Base-by-base conservation (phyloP, 2,888 invertebrate genomes). In the Eristalis arbustorum region DNA sequence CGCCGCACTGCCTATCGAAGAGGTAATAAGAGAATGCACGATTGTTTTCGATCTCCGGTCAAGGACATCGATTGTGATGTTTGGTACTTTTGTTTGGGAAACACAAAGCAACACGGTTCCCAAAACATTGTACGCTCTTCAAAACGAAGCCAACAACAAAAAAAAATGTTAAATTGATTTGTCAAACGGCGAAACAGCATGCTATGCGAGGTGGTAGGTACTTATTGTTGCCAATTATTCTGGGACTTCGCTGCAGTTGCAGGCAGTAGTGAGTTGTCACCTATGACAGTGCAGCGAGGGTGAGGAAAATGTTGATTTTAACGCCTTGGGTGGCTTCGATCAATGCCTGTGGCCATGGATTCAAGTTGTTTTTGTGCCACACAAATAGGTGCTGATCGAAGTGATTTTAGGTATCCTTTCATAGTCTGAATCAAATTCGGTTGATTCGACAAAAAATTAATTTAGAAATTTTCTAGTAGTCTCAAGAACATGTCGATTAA, bases 101-200 rank as follows among this genome's bases (percentile, higher is more conserved):
- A 18, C 49, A 49, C 49, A 49, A 49, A 18, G 49, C 4, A 18
- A 8, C 49, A 49, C 49, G 49, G 49, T 49, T 49, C 49, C 49
- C 18, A 8, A 49, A 49, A 49, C 18, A 49, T 49, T 49, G 49
- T 18, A 5, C 18, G 49, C 6, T n/a, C 49, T 18, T 18, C n/a
- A 49, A 18, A 18, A 49, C 2, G 37, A 18, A 49, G n/a, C n/a
- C n/a, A n/a, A n/a, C n/a, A n/a, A n/a, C n/a, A n/a, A 8, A 5
- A 22, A 34, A 67, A 31, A 25, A 25, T 1, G 37, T n/a, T 1
- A 64, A 69, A 74, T 78, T 78, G 78, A 83, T 40, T 37, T 37
- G 69, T 78, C 78, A 83, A 83, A 63, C 59, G 22, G 40, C 57
- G 49, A 62, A 25, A 11, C n/a, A 62, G 37, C 25, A 34, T 68